Evolutionary conservation across 1,140 invertebrate species (phyloP).

Genomic region (Drosophila jambulina): DNA sequence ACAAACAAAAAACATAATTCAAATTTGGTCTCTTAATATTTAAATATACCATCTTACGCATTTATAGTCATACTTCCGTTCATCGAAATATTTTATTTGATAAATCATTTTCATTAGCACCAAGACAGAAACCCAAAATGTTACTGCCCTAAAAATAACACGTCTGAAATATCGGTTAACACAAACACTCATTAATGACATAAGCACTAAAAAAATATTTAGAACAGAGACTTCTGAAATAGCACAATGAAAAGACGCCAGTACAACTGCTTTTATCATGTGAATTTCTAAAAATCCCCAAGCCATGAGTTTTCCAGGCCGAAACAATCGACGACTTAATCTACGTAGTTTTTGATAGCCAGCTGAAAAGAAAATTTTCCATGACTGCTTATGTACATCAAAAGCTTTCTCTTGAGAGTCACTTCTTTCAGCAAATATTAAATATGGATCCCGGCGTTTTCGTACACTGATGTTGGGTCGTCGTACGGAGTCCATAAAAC

Average conservation of each 20-base stretch:
- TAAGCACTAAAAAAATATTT: constrained; percentile 91
- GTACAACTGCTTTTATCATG: constrained; percentile 93
- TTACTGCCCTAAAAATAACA: constrained; percentile 91
- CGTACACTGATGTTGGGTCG: constrained; percentile 28
- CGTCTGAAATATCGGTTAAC: constrained; percentile 89
- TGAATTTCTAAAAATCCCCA: constrained; percentile 97
- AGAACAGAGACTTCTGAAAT: constrained; percentile 69
- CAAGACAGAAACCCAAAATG: constrained; percentile 91
- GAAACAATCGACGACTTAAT: constrained; percentile 44
- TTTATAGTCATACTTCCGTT: constrained; percentile 85
- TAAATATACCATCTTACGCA: constrained; percentile 46
- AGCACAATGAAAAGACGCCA: constrained; percentile 88
- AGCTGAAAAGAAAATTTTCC: constrained; percentile 35
- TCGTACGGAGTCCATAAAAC: constrained; percentile 68
- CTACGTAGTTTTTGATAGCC: constrained; percentile 24
- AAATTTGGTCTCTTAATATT: background rate
- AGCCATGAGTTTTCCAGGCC: constrained; percentile 51
- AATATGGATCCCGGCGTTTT: background rate
- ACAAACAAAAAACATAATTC: background rate
- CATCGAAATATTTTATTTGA: constrained; percentile 95
- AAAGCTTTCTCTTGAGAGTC: background rate
- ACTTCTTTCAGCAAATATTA: background rate
- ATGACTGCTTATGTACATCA: constrained; percentile 23
- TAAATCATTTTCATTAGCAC: constrained; percentile 97
- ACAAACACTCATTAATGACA: constrained; percentile 90